Conservation (phyloP, 2,113 vertebrate genomes). For the Felis catus region DNA sequence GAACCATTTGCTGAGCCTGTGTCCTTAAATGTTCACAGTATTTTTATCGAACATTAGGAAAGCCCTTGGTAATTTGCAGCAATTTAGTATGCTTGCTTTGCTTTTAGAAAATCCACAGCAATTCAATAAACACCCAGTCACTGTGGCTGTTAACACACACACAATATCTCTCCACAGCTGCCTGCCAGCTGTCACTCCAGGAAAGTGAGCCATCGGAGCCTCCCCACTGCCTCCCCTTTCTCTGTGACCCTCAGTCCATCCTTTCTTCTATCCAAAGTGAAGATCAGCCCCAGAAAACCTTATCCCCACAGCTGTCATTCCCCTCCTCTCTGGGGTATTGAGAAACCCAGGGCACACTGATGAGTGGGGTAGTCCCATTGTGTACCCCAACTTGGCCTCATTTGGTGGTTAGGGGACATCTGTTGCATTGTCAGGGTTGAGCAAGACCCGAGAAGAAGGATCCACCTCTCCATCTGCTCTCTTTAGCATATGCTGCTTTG, state of each 20-base stretch:
- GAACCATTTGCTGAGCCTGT: slow-evolving; percentile 36
- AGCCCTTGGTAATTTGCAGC: slow-evolving; percentile 76
- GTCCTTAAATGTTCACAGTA: slow-evolving; percentile 75
- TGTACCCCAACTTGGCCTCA: not conserved
- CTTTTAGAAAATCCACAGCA: slow-evolving; percentile 78
- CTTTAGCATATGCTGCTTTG: not conserved
- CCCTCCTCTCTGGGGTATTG: accelerated
- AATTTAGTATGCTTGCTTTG: slow-evolving; percentile 79
- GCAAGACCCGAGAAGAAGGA: slow-evolving; percentile 25
- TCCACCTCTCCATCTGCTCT: slow-evolving; percentile 77
- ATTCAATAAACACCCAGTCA: slow-evolving; percentile 75
- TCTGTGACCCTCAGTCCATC: not conserved
- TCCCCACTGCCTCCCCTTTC: not conserved
- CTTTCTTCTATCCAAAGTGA: not conserved
- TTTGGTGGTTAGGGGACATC: slow-evolving; percentile 41
- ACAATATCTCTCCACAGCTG: slow-evolving; percentile 60
- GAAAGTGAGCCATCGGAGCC: not conserved
- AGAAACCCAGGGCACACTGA: not conserved
- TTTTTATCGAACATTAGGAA: slow-evolving; percentile 77
- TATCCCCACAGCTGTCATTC: not conserved
- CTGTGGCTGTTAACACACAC: slow-evolving; percentile 63
- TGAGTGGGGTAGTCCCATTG: not conserved
- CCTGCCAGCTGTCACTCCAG: slow-evolving; percentile 70
- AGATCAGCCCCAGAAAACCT: not conserved
- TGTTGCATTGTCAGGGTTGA: slow-evolving; percentile 52